These are phyloP conservation scores for Willowsia nigromaculata DNA, from an alignment of 2,888 invertebrate genomes.

Conservation along the genomic window DNA sequence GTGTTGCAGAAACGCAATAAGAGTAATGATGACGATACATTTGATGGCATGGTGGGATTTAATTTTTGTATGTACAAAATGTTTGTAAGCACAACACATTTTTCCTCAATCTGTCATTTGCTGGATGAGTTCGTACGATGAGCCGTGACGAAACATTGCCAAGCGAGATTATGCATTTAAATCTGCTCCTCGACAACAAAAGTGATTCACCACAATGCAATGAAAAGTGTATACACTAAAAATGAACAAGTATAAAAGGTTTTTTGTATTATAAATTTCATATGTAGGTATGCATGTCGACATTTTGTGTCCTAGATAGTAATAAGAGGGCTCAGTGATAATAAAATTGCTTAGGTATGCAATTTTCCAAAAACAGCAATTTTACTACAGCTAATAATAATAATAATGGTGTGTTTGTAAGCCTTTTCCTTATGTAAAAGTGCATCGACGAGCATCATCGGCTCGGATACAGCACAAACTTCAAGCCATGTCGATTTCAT, in stretches of 20 bases:
- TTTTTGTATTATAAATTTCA: too few relatives aligned
- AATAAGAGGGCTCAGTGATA: background rate
- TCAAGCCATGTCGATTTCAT: slow-evolving; percentile 24
- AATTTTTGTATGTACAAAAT: slow-evolving; percentile 20
- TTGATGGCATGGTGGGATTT: background rate
- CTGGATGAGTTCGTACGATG: slow-evolving; percentile 47
- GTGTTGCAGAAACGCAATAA: background rate
- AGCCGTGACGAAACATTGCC: slow-evolving; percentile 57
- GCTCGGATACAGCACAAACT: background rate
- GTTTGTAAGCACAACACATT: slow-evolving; percentile 18
- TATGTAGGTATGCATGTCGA: too few relatives aligned
- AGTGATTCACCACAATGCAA: slow-evolving; percentile 40
- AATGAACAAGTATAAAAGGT: background rate
- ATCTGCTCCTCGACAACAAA: slow-evolving; percentile 3
- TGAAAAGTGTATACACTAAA: background rate
- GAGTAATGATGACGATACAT: background rate
- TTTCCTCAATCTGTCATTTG: slow-evolving; percentile 53
- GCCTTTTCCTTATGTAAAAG: background rate
- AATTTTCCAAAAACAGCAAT: background rate
- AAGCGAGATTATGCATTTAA: slow-evolving; percentile 46
- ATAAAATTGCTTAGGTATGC: background rate
- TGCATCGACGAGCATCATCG: slow-evolving; percentile 1
- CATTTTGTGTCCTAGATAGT: too few relatives aligned
- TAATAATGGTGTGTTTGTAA: background rate
- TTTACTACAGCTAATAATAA: background rate